A percentile compares a stretch with the other conserved stretches of the same genome.
Conservation (phyloP, 2,797 vertebrate species). For the Hybognathus amarus region DNA sequence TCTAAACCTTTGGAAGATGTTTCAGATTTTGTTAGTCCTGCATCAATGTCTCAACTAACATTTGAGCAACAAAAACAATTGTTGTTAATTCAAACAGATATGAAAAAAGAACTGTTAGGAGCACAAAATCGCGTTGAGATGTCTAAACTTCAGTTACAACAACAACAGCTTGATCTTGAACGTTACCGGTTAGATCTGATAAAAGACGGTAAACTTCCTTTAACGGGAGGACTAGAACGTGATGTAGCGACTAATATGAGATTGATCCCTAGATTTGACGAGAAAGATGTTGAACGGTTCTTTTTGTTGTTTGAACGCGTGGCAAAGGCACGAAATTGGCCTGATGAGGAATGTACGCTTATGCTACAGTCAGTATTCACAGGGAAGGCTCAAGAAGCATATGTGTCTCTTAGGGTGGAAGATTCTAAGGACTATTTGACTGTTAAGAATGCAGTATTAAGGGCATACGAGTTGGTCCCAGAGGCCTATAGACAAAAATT, state of each 20-base stretch:
- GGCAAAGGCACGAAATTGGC: background rate
- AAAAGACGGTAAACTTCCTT: background rate
- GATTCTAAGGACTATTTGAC: too few species aligned
- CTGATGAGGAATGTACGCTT: background rate
- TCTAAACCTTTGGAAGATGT: too few species aligned
- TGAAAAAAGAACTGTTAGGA: too few species aligned
- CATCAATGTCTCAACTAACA: too few species aligned
- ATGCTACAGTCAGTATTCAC: background rate
- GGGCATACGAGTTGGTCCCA: slow-evolving; percentile 12
- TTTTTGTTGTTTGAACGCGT: background rate
- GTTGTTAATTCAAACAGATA: too few species aligned
- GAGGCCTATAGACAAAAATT: slow-evolving; percentile 34
- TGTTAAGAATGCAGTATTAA: background rate
- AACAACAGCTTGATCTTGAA: background rate
- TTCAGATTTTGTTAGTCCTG: too few species aligned
- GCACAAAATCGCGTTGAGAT: background rate
- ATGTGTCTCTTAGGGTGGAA: background rate
- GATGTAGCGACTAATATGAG: background rate
- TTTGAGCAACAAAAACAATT: too few species aligned
- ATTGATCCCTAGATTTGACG: background rate
- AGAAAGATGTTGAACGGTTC: background rate
- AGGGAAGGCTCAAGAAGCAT: background rate
- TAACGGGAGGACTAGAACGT: background rate
- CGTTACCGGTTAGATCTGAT: background rate
- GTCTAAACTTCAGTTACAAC: background rate